Evolutionary conservation across 2,113 vertebrate species (phyloP), one percentile per base, ranked within the genome.

Genomic region (Muntiacus reevesi): DNA sequence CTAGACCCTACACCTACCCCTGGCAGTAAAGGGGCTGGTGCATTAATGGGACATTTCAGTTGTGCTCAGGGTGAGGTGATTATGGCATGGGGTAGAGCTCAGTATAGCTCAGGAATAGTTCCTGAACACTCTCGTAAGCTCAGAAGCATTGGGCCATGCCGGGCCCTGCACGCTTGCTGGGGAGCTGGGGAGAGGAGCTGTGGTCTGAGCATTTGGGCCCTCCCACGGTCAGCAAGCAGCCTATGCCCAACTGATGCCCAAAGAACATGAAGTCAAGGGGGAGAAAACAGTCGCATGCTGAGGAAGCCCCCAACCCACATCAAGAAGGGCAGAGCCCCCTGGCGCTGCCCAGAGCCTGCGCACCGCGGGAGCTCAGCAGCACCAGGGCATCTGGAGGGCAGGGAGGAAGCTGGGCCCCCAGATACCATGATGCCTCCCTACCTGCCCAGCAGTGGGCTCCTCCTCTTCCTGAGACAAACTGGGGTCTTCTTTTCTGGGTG

Each of bases 51-150:
- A 30, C 8, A 10, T 10, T 28, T 47, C 40, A 43, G 7, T 13
- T 60, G 33, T 62, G 64, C 43, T 50, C 60, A 2, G 0, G 27
- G 3, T 28, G 23, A 21, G 40, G 21, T 15, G 30, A 16, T 7
- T 4, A 3, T 7, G 11, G 40, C 30, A 19, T 2, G 2, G 52
- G 6, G 2, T 6, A 13, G 16, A 2, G 7, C 45, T 60, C 9
- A 62, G 25, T 16, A 3, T 14, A 6, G 21, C 11, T 21, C 25
- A 54, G 47, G 13, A 36, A 43, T n/a, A 23, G 33, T 50, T 12
- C 40, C 40, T 9, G 16, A 78, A 87, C 33, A 60, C 19, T 5
- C 8, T n/a, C 0, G 0, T 28, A 28, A 21, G 11, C n/a, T 55
- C 60, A 62, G 33, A 95, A 54, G 23, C n/a, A 55, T 12, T n/a